Base-by-base conservation (phyloP, 2,888 invertebrate genomes). In the Laspeyria flexula region DNA sequence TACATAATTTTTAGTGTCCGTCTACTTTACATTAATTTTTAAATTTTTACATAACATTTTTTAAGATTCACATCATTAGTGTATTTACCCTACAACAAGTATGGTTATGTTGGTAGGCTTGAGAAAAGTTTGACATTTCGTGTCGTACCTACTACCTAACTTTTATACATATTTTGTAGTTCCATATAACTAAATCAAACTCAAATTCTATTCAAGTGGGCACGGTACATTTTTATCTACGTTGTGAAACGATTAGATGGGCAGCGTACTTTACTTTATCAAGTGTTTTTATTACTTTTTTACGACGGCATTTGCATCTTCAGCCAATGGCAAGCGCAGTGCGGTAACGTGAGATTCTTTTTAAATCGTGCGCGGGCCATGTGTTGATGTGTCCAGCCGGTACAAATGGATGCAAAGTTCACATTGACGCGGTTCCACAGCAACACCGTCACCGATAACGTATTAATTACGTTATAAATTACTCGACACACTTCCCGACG, bases 401-500 rank as follows among this genome's bases (percentile, higher is more conserved):
- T 66, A 64, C 62, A 70, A 74, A 69, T 72, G 74, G 73, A 77
- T 77, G 80, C 87, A 85, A 85, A 84, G 86, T 88, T 86, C 86
- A 85, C 66, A 64, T 68, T 75, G 76, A 77, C 65, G 71, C 60
- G 47, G 41, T 70, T 65, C 71, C 75, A 77, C 50, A 15, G 62
- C 48, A 54, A 51, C 72, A 81, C 78, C 78, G 80, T 72, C 75
- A 69, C 70, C 84, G 90, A 90, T 90, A 90, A 84, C 76, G 73
- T 78, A 84, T 86, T 89, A 88, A 90, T 90, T 90, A 90, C 88
- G 79, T 84, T 86, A 85, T 90, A 89, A 85, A 88, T 88, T 86
- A 87, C 81, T 77, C 86, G 84, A 88, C 87, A 88, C 83, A 88
- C 83, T 88, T 89, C 83, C 79, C 77, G 71, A 71, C 61, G 55